Conservation (phyloP, 2,113 vertebrate genomes). For the Ginglymostoma cirratum region DNA sequence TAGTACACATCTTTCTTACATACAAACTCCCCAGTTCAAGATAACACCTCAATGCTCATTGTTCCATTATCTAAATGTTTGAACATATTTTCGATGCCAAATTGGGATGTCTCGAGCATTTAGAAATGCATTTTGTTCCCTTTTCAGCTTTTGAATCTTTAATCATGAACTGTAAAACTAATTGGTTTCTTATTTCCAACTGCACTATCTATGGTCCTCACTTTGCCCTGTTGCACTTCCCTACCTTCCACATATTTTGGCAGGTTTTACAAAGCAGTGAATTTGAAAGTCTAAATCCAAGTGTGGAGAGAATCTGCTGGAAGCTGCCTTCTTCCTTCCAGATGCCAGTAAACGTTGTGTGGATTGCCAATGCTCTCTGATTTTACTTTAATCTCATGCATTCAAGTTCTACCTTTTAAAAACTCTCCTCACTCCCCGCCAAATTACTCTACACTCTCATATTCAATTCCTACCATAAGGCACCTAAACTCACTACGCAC, state of each 20-base stretch:
- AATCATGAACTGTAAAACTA: not conserved
- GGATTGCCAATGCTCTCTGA: not conserved
- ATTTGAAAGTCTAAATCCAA: not conserved
- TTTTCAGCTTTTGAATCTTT: not conserved
- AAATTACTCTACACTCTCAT: constrained; percentile 44
- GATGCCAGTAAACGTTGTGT: not conserved
- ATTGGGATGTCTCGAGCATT: not conserved
- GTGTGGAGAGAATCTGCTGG: not conserved
- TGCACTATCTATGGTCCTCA: not conserved
- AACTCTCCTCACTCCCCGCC: constrained; percentile 29
- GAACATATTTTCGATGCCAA: not conserved
- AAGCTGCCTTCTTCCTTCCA: not conserved
- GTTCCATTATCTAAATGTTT: not conserved
- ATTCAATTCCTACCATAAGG: too few relatives aligned
- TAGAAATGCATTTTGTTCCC: not conserved
- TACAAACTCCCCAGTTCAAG: not conserved
- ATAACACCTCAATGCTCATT: not conserved
- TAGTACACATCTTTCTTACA: not conserved
- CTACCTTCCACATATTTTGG: not conserved
- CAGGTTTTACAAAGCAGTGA: not conserved
- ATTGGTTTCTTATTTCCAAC: not conserved
- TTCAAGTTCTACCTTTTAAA: not conserved
- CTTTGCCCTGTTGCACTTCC: not conserved
- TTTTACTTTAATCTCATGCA: not conserved
- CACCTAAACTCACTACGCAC: constrained; percentile 51